These are phyloP conservation scores for Drosophila cracens DNA, from an alignment of 2,888 invertebrate species.

Conservation along the genomic window DNA sequence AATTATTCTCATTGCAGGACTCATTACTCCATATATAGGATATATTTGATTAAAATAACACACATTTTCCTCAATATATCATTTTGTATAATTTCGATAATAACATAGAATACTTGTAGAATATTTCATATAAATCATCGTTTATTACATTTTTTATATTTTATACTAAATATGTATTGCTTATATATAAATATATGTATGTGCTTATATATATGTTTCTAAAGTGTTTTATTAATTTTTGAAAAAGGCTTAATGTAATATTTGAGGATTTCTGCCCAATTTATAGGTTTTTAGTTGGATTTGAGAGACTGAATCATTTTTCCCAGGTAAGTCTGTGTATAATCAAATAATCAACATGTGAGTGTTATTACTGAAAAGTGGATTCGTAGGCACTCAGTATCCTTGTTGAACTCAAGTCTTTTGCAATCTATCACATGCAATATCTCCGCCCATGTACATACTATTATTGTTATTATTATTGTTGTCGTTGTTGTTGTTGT, in stretches of 20 bases:
- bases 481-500: slow-evolving; percentile 22
- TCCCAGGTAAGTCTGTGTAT: not conserved
- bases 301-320: not conserved
- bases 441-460: slow-evolving; percentile 5
- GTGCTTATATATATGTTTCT: not conserved
- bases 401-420: not conserved
- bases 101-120: not conserved
- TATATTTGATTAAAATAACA: not conserved
- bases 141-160: not conserved
- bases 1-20: not conserved
- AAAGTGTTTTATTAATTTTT: not conserved
- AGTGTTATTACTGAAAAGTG: not conserved
- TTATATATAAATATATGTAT: too few species aligned
- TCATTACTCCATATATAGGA: not conserved
- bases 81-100: not conserved
- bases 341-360: not conserved
- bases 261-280: not conserved
- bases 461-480: not conserved
- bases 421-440: slow-evolving; percentile 32
- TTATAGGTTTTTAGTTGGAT: not conserved
- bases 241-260: not conserved
- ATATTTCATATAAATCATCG: not conserved
- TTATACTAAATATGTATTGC: not conserved
- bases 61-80: not conserved
- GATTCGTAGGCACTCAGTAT: not conserved